phyloP scores from a whole-genome alignment of 2,113 vertebrate species.

The Poeciliopsis prolifica region DNA sequence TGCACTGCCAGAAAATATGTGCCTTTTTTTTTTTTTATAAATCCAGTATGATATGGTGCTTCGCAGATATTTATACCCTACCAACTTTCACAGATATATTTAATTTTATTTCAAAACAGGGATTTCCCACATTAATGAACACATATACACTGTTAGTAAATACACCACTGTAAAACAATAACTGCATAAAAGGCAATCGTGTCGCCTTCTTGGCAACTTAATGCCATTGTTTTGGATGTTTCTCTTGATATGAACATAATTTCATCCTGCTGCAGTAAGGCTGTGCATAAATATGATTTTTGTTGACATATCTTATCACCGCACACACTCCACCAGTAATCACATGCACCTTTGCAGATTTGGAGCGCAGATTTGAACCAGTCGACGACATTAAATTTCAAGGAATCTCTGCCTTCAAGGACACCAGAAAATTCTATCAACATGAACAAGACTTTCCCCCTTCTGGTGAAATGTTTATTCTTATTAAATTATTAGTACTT shows the following conservation, averaged over 20 bases:
- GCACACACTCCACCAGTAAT: not conserved
- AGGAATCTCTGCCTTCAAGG: not conserved
- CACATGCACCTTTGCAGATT: not conserved
- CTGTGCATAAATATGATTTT: not conserved
- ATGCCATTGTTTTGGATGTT: too few relatives aligned
- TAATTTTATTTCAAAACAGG: not conserved
- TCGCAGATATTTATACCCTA: too few relatives aligned
- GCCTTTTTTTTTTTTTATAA: too few relatives aligned
- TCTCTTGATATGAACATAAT: not conserved
- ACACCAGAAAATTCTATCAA: not conserved
- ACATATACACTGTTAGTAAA: not conserved
- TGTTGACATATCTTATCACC: not conserved
- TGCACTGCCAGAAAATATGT: not conserved
- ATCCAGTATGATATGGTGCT: too few relatives aligned
- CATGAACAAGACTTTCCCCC: not conserved
- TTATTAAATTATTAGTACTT: conserved; percentile 5
- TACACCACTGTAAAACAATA: not conserved
- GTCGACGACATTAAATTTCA: not conserved
- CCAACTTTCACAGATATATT: not conserved
- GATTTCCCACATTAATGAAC: too few relatives aligned
- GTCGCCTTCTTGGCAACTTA: not conserved
- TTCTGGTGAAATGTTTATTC: not conserved
- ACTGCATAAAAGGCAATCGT: not conserved
- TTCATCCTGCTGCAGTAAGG: not conserved
- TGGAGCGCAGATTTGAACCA: not conserved